phyloP scores from a whole-genome alignment of 2,113 vertebrate species.

The Elephantulus edwardii region DNA sequence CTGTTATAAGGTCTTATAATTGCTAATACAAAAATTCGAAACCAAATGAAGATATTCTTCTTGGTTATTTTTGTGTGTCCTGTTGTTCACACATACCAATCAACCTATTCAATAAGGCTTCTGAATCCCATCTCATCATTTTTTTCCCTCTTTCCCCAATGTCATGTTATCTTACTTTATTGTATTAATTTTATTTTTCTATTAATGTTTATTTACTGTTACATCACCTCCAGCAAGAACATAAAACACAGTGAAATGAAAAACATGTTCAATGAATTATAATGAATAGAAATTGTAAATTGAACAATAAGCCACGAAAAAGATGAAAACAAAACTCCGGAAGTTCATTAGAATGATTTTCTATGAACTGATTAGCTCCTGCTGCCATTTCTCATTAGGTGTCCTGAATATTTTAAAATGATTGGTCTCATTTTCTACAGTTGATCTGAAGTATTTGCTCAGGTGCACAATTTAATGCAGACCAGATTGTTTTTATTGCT shows the following conservation, averaged over 20 bases:
- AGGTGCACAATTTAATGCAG: slow-evolving; percentile 20
- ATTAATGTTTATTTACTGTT: background rate
- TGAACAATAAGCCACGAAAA: background rate
- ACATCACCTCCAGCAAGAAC: background rate
- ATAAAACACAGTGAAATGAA: background rate
- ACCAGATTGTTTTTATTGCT: background rate
- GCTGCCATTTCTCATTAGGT: slow-evolving; percentile 3
- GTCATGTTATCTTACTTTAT: background rate
- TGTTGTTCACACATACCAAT: no score
- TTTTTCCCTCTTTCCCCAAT: background rate
- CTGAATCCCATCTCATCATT: background rate
- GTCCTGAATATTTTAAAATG: slow-evolving; percentile 29
- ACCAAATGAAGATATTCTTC: no score
- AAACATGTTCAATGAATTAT: background rate
- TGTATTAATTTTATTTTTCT: background rate
- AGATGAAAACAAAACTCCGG: background rate
- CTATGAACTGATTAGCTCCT: slow-evolving; percentile 16
- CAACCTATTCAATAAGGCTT: background rate
- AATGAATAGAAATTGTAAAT: background rate
- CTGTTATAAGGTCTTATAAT: no score
- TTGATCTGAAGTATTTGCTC: slow-evolving; percentile 5
- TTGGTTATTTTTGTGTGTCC: no score
- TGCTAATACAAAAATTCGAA: no score
- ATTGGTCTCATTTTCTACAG: slow-evolving; percentile 19
- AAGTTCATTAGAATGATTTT: slow-evolving; percentile 40